These are phyloP conservation scores for Temnothorax curvispinosus DNA, from an alignment of 1,140 invertebrate genomes.

Conservation along the genomic window DNA sequence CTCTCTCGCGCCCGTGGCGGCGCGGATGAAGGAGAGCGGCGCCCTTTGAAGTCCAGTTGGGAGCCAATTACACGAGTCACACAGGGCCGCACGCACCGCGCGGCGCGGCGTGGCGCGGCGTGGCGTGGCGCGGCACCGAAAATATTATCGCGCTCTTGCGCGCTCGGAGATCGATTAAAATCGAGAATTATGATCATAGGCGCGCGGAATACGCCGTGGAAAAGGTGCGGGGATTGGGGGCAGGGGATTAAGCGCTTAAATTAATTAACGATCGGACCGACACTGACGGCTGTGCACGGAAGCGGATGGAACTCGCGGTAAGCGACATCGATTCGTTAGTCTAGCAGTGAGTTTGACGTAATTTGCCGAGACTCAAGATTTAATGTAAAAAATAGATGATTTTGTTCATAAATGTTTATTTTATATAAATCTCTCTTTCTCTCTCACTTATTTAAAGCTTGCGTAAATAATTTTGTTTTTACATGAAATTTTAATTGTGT, in stretches of 20 bases:
- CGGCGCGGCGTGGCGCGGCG: slow-evolving; percentile 72
- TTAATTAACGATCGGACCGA: slow-evolving; percentile 76
- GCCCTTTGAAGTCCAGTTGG: slow-evolving; percentile 86
- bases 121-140: slow-evolving; percentile 74
- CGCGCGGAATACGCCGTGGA: slow-evolving; percentile 69
- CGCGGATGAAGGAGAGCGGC: slow-evolving; percentile 85
- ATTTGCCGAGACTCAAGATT: not conserved
- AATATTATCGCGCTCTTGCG: slow-evolving; percentile 80
- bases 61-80: slow-evolving; percentile 87
- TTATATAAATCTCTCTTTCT: not conserved
- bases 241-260: slow-evolving; percentile 76
- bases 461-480: not conserved
- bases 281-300: slow-evolving; percentile 42
- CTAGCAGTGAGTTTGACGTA: not conserved
- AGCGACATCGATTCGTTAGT: slow-evolving; percentile 56
- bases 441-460: not conserved
- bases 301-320: slow-evolving; percentile 52
- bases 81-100: slow-evolving; percentile 83
- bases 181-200: slow-evolving; percentile 78
- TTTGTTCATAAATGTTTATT: not conserved
- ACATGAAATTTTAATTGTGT: not conserved
- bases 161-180: slow-evolving; percentile 82
- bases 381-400: not conserved
- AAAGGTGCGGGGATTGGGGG: slow-evolving; percentile 41
- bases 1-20: slow-evolving; percentile 82